Evolutionary conservation across 2,113 vertebrate genomes (phyloP).

Genomic region (Laticauda colubrina): DNA sequence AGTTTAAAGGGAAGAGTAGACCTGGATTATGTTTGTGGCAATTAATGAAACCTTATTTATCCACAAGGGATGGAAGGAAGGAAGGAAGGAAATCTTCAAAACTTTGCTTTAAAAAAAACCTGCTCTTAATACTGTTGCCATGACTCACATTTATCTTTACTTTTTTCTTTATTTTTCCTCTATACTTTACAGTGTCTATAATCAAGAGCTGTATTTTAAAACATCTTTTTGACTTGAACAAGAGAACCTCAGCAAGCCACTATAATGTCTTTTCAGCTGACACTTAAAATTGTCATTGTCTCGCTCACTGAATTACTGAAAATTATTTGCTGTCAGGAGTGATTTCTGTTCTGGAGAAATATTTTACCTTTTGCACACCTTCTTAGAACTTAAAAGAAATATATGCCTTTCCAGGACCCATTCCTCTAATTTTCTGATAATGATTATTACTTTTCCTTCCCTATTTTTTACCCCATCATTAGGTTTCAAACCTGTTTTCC

Average conservation of each 20-base stretch:
- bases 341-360: neutral
- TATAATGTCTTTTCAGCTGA: neutral
- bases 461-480: constrained; percentile 14
- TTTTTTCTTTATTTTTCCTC: neutral
- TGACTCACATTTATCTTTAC: neutral
- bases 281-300: neutral
- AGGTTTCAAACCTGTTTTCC: neutral
- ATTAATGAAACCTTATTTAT: neutral
- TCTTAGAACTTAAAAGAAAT: neutral
- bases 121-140: neutral
- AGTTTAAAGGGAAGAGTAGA: neutral
- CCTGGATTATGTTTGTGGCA: neutral
- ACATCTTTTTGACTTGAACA: neutral
- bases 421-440: constrained; percentile 12
- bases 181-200: rapidly evolving
- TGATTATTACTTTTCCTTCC: neutral
- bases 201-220: neutral
- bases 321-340: neutral
- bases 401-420: neutral
- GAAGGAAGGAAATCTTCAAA: neutral
- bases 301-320: neutral
- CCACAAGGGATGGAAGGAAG: neutral
- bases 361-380: neutral
- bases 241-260: neutral
- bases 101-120: neutral